A percentile compares a stretch with the other conserved stretches of the same genome.
Evolutionary conservation across 2,888 invertebrate species (phyloP).

Genomic region (Scrobipalpa atriplicella): DNA sequence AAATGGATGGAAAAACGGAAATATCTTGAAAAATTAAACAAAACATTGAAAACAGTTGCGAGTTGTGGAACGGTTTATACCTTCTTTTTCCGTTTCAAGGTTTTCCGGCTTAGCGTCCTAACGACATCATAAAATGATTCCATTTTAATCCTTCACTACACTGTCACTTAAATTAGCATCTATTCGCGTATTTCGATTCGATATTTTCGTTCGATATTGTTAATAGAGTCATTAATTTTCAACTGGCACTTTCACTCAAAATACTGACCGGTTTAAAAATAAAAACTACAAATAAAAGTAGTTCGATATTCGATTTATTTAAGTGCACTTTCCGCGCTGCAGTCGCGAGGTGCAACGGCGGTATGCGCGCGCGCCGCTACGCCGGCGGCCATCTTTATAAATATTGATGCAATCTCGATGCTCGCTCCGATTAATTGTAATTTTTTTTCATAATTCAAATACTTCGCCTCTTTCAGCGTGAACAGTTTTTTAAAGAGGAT

Average conservation of each 20-base stretch:
- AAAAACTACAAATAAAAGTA: conserved; percentile 11
- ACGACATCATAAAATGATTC: conserved; percentile 75
- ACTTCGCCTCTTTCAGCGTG: conserved; percentile 34
- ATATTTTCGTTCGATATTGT: conserved; percentile 19
- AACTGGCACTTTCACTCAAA: conserved; percentile 17
- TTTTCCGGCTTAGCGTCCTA: conserved; percentile 73
- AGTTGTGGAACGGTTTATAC: conserved; percentile 42
- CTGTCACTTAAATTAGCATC: conserved; percentile 13
- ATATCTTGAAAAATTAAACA: background rate
- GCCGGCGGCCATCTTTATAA: conserved; percentile 66
- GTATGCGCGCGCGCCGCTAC: conserved; percentile 57
- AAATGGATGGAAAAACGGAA: background rate
- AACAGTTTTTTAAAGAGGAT: conserved; percentile 15
- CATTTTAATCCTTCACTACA: conserved; percentile 46
- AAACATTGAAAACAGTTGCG: too few relatives aligned
- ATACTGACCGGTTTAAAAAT: conserved; percentile 6
- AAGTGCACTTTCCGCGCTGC: conserved; percentile 60
- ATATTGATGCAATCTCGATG: conserved; percentile 77
- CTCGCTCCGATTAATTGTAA: conserved; percentile 72
- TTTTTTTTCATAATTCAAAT: conserved; percentile 65
- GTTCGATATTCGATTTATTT: conserved; percentile 27
- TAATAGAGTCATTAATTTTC: conserved; percentile 15
- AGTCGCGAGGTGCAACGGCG: conserved; percentile 67
- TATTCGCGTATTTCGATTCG: conserved; percentile 18
- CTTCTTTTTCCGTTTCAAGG: conserved; percentile 72